Percentiles rank a stretch among this genome's conserved stretches.
Evolutionary conservation across 2,888 invertebrate species (phyloP).

Genomic region (Tromatobia lineatoria): DNA sequence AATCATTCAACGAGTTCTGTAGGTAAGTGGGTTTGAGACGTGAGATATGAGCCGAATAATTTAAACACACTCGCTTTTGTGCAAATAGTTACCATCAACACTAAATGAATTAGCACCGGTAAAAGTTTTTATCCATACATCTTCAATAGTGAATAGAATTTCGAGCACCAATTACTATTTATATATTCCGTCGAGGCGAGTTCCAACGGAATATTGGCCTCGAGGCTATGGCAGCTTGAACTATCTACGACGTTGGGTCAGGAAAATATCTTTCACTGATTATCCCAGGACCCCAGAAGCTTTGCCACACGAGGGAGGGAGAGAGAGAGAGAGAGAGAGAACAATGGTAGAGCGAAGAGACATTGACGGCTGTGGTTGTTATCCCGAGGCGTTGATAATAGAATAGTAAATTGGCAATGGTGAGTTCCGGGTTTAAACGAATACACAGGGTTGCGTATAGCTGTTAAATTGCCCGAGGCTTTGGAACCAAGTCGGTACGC

Average conservation of each 20-base stretch:
- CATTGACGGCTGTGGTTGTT: background rate
- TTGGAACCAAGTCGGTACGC: constrained; percentile 7
- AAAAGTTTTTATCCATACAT: too few relatives aligned
- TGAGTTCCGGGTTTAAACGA: constrained; percentile 73
- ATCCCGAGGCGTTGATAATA: constrained; percentile 57
- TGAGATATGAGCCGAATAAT: too few relatives aligned
- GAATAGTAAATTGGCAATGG: constrained; percentile 70
- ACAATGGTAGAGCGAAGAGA: background rate
- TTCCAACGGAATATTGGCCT: background rate
- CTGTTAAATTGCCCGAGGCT: constrained; percentile 30
- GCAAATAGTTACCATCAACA: too few relatives aligned
- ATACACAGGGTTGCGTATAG: constrained; percentile 2
- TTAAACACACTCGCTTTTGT: too few relatives aligned
- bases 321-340: constrained; percentile 2
- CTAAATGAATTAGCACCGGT: too few relatives aligned
- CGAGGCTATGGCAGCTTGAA: too few relatives aligned
- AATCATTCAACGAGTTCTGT: too few relatives aligned
- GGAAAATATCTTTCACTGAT: background rate
- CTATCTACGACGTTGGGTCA: background rate
- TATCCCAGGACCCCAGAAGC: constrained; percentile 2
- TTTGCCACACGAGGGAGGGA: background rate
- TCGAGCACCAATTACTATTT: background rate
- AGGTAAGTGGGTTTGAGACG: too few relatives aligned
- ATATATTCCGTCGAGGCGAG: background rate
- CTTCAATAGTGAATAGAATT: too few relatives aligned